These are phyloP conservation scores for Theristus sp. DNA, from an alignment of 2,888 invertebrate genomes.

Conservation along the genomic window DNA sequence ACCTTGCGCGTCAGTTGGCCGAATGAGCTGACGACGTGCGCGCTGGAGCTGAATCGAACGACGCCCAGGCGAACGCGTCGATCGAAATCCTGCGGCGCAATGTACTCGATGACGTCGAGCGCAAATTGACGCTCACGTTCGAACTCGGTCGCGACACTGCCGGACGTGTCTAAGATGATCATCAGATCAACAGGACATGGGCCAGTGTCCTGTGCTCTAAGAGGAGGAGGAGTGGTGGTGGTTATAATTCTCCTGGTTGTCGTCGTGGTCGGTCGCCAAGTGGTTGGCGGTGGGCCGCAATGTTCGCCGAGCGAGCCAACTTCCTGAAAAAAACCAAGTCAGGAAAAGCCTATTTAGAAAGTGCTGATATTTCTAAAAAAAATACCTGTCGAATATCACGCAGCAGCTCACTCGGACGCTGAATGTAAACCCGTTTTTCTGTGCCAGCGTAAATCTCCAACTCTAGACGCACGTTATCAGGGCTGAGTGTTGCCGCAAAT, in stretches of 20 bases:
- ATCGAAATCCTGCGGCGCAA: not conserved
- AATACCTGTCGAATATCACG: not conserved
- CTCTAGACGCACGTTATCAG: not conserved
- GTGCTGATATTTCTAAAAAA: no score
- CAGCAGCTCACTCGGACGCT: not conserved
- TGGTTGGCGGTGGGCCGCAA: not conserved
- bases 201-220: no score
- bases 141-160: not conserved
- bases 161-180: not conserved
- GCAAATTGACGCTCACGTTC: not conserved
- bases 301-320: no score
- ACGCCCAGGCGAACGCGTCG: not conserved
- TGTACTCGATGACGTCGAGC: not conserved
- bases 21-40: no score
- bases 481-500: not conserved
- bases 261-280: not conserved
- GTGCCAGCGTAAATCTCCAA: not conserved
- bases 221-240: not conserved
- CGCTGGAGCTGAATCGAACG: no score
- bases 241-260: not conserved
- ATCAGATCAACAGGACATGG: not conserved
- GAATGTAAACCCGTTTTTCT: not conserved
- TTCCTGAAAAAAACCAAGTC: not conserved
- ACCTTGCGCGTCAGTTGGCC: constrained; percentile 79
- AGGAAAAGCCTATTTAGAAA: no score